Evolutionary conservation across 2,797 vertebrate genomes (phyloP), one percentile per base, ranked within the genome.

Genomic region (Sebastes nivosus): DNA sequence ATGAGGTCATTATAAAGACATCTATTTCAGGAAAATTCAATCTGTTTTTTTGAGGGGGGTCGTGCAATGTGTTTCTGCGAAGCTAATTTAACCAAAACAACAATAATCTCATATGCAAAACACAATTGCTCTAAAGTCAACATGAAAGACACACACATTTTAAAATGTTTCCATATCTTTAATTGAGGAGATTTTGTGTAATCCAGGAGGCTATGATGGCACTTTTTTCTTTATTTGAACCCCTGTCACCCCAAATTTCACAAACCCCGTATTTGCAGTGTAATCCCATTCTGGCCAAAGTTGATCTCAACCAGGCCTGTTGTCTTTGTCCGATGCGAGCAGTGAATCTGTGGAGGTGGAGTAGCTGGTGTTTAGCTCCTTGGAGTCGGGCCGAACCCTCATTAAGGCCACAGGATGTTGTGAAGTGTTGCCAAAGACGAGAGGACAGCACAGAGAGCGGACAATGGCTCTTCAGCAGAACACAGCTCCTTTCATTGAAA

Each of bases 391-490:
- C 69, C 50, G 2, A 64, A 58, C 4, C 25, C 70, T 74, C 75
- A 79, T 88, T 82, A 84, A 29, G 72, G 54, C 46, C 68, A 27
- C 74, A 60, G 75, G 46, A 79, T 50, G 42, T 68, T 75, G 68
- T 83, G 69, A 78, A 80, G 75, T n/a, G 13, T 2, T 46, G 75
- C 75, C 74, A 81, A 60, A 76, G 30, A 16, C 14, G 2, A 12
- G 25, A 61, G 16, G 54, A 66, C 12, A 2, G 14, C 14, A 24
- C 61, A 25, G 59, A 38, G n/a, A 5, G 5, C 68, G 12, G 36
- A 84, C 82, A 80, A 79, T 67, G 50, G 46, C 72, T 60, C 18
- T 46, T 3, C 5, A 72, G 60, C 20, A 2, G 74, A 80, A 73
- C 75, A 38, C 71, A 8, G 58, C 50, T 60, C 22, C 25, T 54